A percentile compares a stretch with the other conserved stretches of the same genome.
These are phyloP conservation scores for Myrmophylax atrothorax DNA, from an alignment of 2,113 vertebrate species.

Conservation along the genomic window DNA sequence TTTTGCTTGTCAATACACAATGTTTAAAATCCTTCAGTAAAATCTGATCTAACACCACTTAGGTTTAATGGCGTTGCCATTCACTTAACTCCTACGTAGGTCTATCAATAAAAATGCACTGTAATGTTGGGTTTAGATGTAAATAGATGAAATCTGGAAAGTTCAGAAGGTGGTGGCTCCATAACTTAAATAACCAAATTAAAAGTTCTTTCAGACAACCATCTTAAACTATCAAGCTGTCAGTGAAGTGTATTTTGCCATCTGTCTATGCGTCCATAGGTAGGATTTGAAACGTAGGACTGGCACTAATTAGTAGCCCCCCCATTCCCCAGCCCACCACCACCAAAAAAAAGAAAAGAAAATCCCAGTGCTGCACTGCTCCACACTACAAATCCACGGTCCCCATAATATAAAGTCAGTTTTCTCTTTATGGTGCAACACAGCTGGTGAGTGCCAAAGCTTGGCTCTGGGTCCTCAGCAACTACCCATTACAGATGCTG, in stretches of 20 bases:
- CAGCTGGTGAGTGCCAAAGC: neutral
- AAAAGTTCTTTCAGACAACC: neutral
- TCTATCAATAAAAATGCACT: neutral
- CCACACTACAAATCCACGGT: neutral
- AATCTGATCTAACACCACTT: neutral
- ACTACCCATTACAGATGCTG: neutral
- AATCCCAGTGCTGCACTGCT: neutral
- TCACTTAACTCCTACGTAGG: neutral
- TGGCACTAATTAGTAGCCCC: neutral
- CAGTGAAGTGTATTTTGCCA: neutral
- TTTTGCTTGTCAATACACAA: neutral
- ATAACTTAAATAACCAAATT: neutral
- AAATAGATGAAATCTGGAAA: neutral
- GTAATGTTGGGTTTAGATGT: neutral
- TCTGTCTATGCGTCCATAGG: neutral
- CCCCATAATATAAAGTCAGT: neutral
- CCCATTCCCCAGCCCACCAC: too few species aligned
- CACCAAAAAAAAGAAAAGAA: too few species aligned
- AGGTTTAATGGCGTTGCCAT: neutral
- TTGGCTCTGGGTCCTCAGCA: neutral
- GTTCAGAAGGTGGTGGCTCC: neutral
- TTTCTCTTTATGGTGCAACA: neutral
- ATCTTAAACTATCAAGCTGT: neutral
- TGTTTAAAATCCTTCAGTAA: neutral
- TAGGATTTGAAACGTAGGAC: neutral